Evolutionary conservation across 2,888 invertebrate genomes (phyloP).

Genomic region (Sphaerophoria taeniata): DNA sequence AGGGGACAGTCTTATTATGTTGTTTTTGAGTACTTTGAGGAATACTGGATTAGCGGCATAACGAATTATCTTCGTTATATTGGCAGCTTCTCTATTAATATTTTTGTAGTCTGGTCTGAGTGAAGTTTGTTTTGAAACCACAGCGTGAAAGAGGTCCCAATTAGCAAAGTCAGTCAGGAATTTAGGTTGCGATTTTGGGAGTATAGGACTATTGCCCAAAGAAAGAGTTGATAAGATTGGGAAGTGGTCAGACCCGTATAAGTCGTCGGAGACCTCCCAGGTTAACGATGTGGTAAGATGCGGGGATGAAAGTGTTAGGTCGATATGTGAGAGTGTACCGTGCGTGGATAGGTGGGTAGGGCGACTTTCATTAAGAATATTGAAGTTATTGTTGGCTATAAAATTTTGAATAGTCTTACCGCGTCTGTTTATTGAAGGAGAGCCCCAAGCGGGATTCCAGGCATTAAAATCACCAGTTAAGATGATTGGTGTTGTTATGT

Average conservation of each 20-base stretch:
- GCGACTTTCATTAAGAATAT: constrained; percentile 32
- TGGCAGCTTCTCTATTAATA: background rate
- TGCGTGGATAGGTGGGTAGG: constrained; percentile 44
- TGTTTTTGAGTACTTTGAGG: background rate
- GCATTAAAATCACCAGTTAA: constrained; percentile 47
- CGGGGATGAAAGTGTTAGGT: constrained; percentile 19
- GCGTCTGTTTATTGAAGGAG: constrained; percentile 21
- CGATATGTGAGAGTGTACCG: constrained; percentile 33
- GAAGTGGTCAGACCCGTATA: constrained; percentile 35
- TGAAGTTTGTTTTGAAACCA: background rate
- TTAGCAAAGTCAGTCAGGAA: constrained; percentile 3
- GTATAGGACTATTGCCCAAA: background rate
- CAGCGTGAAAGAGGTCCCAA: constrained; percentile 5
- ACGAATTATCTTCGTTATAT: background rate
- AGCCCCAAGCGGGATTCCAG: constrained; percentile 46
- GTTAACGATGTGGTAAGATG: constrained; percentile 22
- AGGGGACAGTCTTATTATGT: background rate
- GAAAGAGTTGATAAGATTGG: constrained; percentile 2
- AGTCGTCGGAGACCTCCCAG: constrained; percentile 5
- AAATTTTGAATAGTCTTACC: constrained; percentile 37
- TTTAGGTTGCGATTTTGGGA: background rate
- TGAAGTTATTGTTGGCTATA: constrained; percentile 15
- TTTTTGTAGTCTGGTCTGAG: background rate
- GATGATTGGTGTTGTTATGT: constrained; percentile 12
- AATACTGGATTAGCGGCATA: background rate